Evolutionary conservation across 1,140 invertebrate species (phyloP), one percentile per base, ranked within the genome.

Genomic region (Tetramorium alpestre): DNA sequence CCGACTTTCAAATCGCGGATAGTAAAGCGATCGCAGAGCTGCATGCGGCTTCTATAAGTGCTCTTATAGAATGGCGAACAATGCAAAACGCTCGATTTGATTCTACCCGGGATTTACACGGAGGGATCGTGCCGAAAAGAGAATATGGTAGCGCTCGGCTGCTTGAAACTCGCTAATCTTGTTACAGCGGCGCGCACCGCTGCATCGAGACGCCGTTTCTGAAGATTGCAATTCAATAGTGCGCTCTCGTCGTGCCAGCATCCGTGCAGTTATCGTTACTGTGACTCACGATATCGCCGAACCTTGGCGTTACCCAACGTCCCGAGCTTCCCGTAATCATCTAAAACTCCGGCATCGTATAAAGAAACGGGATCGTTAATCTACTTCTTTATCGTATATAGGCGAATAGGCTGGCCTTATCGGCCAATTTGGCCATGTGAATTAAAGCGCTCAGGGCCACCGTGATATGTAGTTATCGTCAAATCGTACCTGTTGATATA

Each of bases 171-270:
- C 85, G n/a, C 78, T 69, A 62, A 84, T 87, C 65, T 87, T 87
- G 62, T 84, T 84, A 84, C 69, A 33, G 28, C 25, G 47, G 25
- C 54, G 69, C 41, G 54, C 58, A 64, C 38, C 47, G 38, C 65
- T 80, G 82, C 54, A 49, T 54, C 67, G 60, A 87, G 62, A 64
- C 56, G 73, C 72, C 47, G 88, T 87, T 90, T 75, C 73, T 54
- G 88, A 87, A 89, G 73, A 90, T 90, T 90, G 89, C 88, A 62
- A 89, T 90, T 90, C 88, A 90, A 90, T 90, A 87, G 60, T 72
- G 67, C 78, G 73, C 44, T 58, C 67, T 58, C 73, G 41, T 77
- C 65, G 78, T 81, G 67, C 58, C 41, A 25, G 78, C 67, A 88
- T 90, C 75, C 86, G 60, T 44, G 86, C 89, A 90, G 86, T 90